A percentile compares a stretch with the other conserved stretches of the same genome.
phyloP scores from a whole-genome alignment of 2,113 vertebrate genomes.

The Salvelinus namaycush region DNA sequence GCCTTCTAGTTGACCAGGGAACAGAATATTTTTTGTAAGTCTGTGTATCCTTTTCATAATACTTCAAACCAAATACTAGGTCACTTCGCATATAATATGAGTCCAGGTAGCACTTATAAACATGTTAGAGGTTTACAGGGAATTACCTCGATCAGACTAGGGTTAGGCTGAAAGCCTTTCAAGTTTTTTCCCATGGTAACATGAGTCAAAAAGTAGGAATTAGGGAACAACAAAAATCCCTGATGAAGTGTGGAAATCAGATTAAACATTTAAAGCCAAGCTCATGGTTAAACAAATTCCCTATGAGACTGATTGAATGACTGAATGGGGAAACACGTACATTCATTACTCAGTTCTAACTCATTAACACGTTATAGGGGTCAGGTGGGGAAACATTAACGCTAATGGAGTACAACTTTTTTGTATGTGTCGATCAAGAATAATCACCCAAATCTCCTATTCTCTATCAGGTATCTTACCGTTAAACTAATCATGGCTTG shows the following conservation, averaged over 20 bases:
- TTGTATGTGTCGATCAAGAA: not conserved
- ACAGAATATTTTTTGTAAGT: too few species aligned
- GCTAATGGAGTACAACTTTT: not conserved
- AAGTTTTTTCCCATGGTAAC: slow-evolving; percentile 2
- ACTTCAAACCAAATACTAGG: too few species aligned
- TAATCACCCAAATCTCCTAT: slow-evolving; percentile 51
- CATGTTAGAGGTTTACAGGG: not conserved
- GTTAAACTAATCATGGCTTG: slow-evolving; percentile 49
- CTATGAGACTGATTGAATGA: slow-evolving; percentile 38
- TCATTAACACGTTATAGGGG: slow-evolving; percentile 41
- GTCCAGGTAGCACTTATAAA: too few species aligned
- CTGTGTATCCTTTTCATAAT: too few species aligned
- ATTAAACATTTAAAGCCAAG: slow-evolving; percentile 52
- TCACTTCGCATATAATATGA: too few species aligned
- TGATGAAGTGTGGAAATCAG: slow-evolving; percentile 49
- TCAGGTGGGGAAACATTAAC: slow-evolving; percentile 40
- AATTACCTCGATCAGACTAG: not conserved
- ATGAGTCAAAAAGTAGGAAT: slow-evolving; percentile 21
- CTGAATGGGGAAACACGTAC: slow-evolving; percentile 51
- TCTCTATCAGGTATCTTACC: slow-evolving; percentile 51
- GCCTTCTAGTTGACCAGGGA: too few species aligned
- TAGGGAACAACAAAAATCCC: slow-evolving; percentile 18
- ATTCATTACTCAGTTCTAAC: slow-evolving; percentile 49
- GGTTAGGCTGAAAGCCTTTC: not conserved
- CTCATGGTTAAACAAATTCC: slow-evolving; percentile 31